Evolutionary conservation across 2,888 invertebrate genomes (phyloP).

Genomic region (Drosophila silvestris): DNA sequence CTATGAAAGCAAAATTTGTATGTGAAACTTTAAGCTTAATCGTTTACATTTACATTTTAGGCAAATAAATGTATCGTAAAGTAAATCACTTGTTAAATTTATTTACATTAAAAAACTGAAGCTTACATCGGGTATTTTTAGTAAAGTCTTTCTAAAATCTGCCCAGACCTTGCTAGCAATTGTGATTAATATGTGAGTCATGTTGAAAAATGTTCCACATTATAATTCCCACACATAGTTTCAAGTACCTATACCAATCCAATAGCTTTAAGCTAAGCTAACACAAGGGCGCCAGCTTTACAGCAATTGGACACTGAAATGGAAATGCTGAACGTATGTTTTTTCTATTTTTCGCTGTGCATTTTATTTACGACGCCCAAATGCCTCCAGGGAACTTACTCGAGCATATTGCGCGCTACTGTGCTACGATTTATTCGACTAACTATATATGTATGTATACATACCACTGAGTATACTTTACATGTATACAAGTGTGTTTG

Average conservation of each 20-base stretch:
- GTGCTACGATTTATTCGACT: conserved; percentile 40
- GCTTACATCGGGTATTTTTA: background rate
- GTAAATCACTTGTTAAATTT: background rate
- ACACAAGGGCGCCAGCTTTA: conserved; percentile 4
- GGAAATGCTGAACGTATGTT: background rate
- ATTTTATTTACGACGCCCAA: conserved; percentile 56
- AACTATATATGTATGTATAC: conserved; percentile 15
- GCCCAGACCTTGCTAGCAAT: background rate
- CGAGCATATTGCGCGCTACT: conserved; percentile 42
- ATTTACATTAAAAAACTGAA: background rate
- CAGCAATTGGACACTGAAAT: background rate
- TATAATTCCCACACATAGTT: background rate
- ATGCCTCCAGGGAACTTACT: conserved; percentile 29
- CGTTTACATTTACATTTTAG: background rate
- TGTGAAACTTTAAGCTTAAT: background rate
- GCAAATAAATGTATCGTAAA: background rate
- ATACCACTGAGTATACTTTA: background rate
- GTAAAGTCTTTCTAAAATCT: background rate
- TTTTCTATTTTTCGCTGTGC: conserved; percentile 55
- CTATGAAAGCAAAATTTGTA: background rate
- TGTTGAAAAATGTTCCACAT: background rate
- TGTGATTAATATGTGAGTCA: background rate
- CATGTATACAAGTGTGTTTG: background rate
- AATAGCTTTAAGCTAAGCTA: background rate
- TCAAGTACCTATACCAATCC: background rate